Percentiles rank a stretch among this genome's conserved stretches.
Conservation (phyloP, 2,888 invertebrate genomes). For the Brachyopa scutellaris region DNA sequence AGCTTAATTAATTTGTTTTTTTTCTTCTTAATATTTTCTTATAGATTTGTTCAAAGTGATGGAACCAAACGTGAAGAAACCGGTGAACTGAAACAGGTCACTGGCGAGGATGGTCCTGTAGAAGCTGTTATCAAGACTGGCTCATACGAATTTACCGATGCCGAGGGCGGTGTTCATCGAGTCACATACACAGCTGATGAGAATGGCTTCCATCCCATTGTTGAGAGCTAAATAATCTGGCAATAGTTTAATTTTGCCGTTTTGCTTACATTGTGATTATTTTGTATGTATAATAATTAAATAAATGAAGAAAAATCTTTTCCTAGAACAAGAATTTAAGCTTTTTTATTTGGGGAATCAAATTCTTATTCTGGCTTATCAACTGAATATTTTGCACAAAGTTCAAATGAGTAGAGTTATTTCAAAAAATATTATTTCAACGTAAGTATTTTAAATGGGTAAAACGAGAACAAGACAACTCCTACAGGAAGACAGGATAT, state of each 20-base stretch:
- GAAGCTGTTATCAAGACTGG: constrained; percentile 75
- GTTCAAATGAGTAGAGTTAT: too few relatives aligned
- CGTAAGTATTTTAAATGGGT: too few relatives aligned
- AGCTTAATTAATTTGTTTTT: too few relatives aligned
- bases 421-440: too few relatives aligned
- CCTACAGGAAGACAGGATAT: too few relatives aligned
- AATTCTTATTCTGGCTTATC: too few relatives aligned
- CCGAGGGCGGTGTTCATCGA: constrained; percentile 74
- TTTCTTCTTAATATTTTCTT: constrained; percentile 8
- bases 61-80: constrained; percentile 75
- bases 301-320: constrained; percentile 11
- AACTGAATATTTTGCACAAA: too few relatives aligned
- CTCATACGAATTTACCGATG: constrained; percentile 75
- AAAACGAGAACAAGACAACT: too few relatives aligned
- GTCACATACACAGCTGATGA: constrained; percentile 77
- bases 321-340: too few relatives aligned
- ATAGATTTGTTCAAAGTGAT: constrained; percentile 74
- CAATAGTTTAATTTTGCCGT: constrained; percentile 58
- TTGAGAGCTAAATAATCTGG: constrained; percentile 69
- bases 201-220: constrained; percentile 75
- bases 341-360: too few relatives aligned
- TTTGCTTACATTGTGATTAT: constrained; percentile 65
- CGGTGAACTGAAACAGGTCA: constrained; percentile 74
- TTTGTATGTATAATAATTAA: constrained; percentile 53
- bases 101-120: constrained; percentile 74